Percentiles rank a stretch among this genome's conserved stretches.
These are phyloP conservation scores for Rhabdomys dilectus DNA, from an alignment of 2,113 vertebrate species.

Conservation along the genomic window DNA sequence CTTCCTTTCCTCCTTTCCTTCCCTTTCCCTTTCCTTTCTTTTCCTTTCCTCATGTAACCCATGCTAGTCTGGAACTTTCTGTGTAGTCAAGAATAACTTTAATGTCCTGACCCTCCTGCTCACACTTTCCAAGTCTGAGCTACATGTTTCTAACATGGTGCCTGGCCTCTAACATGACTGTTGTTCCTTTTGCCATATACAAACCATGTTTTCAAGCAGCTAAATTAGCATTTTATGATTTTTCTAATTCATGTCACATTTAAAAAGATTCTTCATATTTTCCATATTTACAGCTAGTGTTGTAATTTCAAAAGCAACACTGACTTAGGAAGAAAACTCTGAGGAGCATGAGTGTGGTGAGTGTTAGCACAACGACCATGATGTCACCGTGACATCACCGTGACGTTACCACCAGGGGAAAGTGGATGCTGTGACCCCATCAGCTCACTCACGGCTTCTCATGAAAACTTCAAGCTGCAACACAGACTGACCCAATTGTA, in stretches of 20 bases:
- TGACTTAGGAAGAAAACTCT: neutral
- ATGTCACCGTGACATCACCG: accelerated
- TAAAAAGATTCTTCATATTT: neutral
- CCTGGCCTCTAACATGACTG: neutral
- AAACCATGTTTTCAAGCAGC: neutral
- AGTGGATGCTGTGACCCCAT: no score
- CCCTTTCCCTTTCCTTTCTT: no score
- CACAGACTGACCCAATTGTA: neutral
- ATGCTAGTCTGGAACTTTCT: neutral
- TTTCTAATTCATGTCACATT: neutral
- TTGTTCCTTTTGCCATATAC: neutral
- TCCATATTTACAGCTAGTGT: neutral
- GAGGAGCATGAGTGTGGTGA: no score
- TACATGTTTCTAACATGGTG: no score
- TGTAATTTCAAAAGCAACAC: neutral
- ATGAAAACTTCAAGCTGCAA: neutral
- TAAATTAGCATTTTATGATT: neutral
- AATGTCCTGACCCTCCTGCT: neutral
- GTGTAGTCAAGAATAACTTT: neutral
- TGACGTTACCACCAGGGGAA: neutral
- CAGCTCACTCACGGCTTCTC: neutral
- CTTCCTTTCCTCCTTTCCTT: neutral
- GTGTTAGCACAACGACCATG: no score
- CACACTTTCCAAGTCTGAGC: neutral
- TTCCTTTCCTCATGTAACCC: neutral